Evolutionary conservation across 2,113 vertebrate species (phyloP), one percentile per base, ranked within the genome.

Genomic region (Dasyprocta punctata): DNA sequence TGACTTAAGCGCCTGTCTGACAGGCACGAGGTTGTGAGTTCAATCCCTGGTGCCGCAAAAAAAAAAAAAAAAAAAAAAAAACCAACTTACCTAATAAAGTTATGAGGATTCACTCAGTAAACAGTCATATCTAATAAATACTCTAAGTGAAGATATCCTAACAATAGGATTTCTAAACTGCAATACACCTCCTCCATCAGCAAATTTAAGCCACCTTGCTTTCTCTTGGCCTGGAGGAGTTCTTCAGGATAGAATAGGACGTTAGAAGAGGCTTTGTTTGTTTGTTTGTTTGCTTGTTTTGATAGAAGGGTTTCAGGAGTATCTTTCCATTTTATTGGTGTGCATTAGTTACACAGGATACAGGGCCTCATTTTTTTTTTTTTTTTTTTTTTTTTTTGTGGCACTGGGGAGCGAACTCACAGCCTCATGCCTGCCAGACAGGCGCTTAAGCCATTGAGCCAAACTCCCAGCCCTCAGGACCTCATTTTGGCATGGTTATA

Each of bases 121-220:
- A 83, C 0, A 96, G 17, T 24, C 47, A n/a, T 52, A 86, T 33
- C 41, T 80, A 85, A 85, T 30, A 69, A 87, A 54, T 54, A 67
- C 11, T 85, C 52, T 56, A 89, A 92, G 33, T 84, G 36, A 92
- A 92, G 49, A 17, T 81, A 28, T 49, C 22, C 36, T 13, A 88
- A 69, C 13, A 89, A 60, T 11, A 81, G 2, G 20, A 69, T 83
- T 69, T 94, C 78, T 71, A 49, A 96, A 47, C 17, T 26, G 56
- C 22, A 94, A 77, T 8, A 24, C 2, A 10, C 58, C 28, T 90
- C 52, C 52, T 85, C 54, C 83, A 85, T 38, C 47, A 83, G 89
- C 28, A 73, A 97, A 96, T 94, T 86, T n/a, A 96, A 93, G 65
- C 22, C 52, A 89, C 36, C 17, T n/a, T 86, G 69, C 65, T 93